Conservation (phyloP, 2,888 invertebrate genomes). For the Timema podura region DNA sequence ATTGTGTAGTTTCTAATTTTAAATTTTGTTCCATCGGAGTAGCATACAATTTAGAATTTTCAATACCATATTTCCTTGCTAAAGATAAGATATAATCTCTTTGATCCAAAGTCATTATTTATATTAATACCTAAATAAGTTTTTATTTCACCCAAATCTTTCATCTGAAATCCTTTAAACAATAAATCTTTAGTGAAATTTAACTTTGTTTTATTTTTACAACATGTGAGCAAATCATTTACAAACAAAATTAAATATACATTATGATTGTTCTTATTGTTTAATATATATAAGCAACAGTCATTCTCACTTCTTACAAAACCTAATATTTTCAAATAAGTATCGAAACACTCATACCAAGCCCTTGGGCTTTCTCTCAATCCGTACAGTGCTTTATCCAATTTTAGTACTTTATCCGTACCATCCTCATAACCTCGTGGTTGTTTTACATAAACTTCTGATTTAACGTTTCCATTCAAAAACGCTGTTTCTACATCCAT, state of each 20-base stretch:
- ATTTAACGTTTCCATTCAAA: background rate
- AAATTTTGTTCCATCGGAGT: no score
- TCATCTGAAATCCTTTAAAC: slow-evolving; percentile 13
- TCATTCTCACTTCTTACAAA: background rate
- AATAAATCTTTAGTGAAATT: background rate
- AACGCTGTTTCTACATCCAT: background rate
- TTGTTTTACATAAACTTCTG: background rate
- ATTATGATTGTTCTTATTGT: background rate
- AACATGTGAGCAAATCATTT: background rate
- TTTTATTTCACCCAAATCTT: slow-evolving; percentile 1
- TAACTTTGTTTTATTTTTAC: background rate
- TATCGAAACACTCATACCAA: background rate
- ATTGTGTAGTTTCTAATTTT: no score
- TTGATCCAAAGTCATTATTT: background rate
- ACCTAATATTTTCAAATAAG: background rate
- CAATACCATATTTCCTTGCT: no score
- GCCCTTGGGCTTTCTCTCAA: background rate
- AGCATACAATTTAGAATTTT: no score
- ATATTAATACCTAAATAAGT: slow-evolving; percentile 15
- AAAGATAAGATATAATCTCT: background rate
- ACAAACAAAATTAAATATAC: background rate
- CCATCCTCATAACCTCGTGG: background rate
- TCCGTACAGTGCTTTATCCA: background rate
- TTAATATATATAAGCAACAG: background rate
- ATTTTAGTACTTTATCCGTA: background rate